phyloP scores from a whole-genome alignment of 2,888 invertebrate genomes.

The Hecatera dysodea region DNA sequence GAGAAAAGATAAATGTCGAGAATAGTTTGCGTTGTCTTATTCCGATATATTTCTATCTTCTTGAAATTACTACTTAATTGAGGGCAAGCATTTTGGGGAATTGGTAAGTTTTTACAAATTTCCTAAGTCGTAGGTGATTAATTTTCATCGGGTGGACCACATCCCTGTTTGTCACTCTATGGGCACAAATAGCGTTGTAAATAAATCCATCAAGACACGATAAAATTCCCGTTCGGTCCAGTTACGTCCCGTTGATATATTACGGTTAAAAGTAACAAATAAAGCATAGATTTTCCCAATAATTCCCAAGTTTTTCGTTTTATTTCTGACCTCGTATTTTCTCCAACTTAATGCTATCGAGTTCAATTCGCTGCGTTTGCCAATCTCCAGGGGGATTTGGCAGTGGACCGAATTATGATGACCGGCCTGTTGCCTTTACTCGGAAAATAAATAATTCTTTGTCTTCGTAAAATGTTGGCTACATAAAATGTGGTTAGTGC shows the following conservation, averaged over 20 bases:
- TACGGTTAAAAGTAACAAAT: constrained; percentile 2
- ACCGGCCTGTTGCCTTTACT: constrained; percentile 15
- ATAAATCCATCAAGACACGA: constrained; percentile 13
- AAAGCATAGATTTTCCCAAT: constrained; percentile 11
- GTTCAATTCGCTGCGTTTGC: constrained; percentile 22
- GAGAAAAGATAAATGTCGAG: too few relatives aligned
- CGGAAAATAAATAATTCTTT: constrained; percentile 8
- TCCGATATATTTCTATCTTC: background rate
- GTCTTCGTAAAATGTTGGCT: background rate
- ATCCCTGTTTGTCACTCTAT: background rate
- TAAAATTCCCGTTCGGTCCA: too few relatives aligned
- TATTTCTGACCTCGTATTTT: constrained; percentile 19
- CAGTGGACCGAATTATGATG: constrained; percentile 29
- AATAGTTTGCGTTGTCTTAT: too few relatives aligned
- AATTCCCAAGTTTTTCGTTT: constrained; percentile 11
- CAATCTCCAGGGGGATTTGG: constrained; percentile 31
- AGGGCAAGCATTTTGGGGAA: background rate
- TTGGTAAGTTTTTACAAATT: background rate
- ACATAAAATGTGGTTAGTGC: background rate
- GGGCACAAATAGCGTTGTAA: background rate
- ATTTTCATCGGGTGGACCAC: background rate
- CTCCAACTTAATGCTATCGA: constrained; percentile 31
- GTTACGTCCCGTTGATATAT: background rate
- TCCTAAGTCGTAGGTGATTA: background rate
- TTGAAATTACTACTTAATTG: background rate